Conservation (phyloP, 2,888 invertebrate genomes). For the Limnephilus rhombicus region DNA sequence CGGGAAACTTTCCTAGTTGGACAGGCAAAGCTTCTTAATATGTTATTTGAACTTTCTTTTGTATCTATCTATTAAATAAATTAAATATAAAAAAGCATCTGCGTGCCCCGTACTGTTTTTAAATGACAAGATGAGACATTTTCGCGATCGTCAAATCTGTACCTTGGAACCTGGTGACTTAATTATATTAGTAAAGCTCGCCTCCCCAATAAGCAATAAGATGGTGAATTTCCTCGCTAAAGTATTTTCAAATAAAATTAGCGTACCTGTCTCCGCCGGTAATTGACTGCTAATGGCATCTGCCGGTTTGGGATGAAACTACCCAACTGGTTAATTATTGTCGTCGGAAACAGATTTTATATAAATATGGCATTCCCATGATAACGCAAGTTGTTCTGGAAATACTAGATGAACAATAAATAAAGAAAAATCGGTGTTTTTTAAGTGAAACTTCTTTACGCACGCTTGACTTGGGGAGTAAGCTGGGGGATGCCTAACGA, state of each 20-base stretch:
- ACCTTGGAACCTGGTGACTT: background rate
- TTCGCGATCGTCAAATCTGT: background rate
- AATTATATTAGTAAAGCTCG: background rate
- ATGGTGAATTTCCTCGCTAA: background rate
- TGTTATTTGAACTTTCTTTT: too few species aligned
- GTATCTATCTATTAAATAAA: too few species aligned
- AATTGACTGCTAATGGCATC: constrained; percentile 53
- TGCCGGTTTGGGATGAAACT: constrained; percentile 43
- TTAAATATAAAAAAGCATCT: too few species aligned
- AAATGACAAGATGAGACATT: background rate
- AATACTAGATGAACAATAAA: background rate
- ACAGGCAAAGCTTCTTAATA: too few species aligned
- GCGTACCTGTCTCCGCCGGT: constrained; percentile 28
- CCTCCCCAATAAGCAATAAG: background rate
- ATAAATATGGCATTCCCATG: background rate
- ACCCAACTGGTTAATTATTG: constrained; percentile 16
- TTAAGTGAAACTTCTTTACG: too few species aligned
- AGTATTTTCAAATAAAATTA: constrained; percentile 49
- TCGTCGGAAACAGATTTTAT: background rate
- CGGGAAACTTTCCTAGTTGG: too few species aligned
- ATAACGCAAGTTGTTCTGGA: background rate
- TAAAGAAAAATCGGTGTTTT: background rate
- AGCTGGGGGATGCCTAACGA: too few species aligned
- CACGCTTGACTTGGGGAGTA: too few species aligned
- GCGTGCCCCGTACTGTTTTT: too few species aligned